Conservation (phyloP, 2,888 invertebrate genomes). For the Aleiodes testaceus region DNA sequence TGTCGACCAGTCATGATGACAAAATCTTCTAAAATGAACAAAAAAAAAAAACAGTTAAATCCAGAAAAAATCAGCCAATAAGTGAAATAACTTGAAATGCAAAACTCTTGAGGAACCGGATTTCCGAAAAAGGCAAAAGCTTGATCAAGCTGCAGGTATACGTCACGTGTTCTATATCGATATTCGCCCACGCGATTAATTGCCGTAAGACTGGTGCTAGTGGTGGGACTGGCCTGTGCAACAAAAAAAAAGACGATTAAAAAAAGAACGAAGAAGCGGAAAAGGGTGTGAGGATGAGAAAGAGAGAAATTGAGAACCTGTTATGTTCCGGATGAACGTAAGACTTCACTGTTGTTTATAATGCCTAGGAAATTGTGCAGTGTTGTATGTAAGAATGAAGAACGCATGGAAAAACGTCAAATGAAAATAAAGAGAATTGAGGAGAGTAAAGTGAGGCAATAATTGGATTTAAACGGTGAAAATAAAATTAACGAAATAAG, state of each 20-base stretch:
- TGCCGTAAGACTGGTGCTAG: slow-evolving; percentile 22
- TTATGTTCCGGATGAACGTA: slow-evolving; percentile 58
- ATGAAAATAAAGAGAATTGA: not conserved
- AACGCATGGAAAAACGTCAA: slow-evolving; percentile 8
- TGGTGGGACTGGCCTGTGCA: slow-evolving; percentile 11
- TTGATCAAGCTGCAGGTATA: slow-evolving; percentile 53
- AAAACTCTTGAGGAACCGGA: slow-evolving; percentile 55
- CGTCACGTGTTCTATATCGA: slow-evolving; percentile 1
- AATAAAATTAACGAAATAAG: slow-evolving; percentile 36
- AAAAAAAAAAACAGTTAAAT: too few species aligned
- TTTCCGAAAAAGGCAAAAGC: slow-evolving; percentile 70
- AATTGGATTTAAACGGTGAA: slow-evolving; percentile 40
- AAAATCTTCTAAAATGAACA: too few species aligned
- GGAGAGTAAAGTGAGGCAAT: slow-evolving; percentile 23
- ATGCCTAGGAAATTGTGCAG: not conserved
- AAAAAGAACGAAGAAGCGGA: slow-evolving; percentile 35
- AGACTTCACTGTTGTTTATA: not conserved
- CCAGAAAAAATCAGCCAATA: slow-evolving; percentile 1
- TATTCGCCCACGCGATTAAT: slow-evolving; percentile 39
- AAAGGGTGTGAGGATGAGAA: slow-evolving; percentile 28
- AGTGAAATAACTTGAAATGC: not conserved
- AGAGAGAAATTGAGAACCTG: slow-evolving; percentile 59
- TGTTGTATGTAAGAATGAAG: slow-evolving; percentile 31
- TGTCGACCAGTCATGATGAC: too few species aligned
- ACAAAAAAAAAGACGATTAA: slow-evolving; percentile 36